These are phyloP conservation scores for Aldabrachelys gigantea DNA, from an alignment of 2,113 vertebrate genomes.

Conservation along the genomic window DNA sequence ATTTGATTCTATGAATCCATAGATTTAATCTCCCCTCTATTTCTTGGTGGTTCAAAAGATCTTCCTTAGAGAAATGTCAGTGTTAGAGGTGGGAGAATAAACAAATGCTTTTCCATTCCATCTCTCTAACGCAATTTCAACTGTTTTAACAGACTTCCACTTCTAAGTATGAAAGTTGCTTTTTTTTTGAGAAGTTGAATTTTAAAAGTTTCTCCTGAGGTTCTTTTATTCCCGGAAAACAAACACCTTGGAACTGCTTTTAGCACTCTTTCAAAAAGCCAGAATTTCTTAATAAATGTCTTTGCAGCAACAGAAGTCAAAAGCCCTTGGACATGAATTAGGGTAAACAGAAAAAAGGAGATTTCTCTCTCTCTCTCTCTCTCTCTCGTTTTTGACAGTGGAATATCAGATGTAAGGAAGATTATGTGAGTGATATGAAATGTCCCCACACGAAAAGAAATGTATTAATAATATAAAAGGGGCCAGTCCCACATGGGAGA, in stretches of 20 bases:
- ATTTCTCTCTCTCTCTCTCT: background rate
- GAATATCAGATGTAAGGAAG: constrained; percentile 26
- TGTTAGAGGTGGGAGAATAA: background rate
- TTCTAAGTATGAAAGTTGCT: background rate
- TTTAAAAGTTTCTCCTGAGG: background rate
- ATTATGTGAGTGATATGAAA: constrained; percentile 16
- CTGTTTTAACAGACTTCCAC: rapidly evolving
- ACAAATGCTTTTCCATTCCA: background rate
- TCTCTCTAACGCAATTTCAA: background rate
- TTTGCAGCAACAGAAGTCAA: background rate
- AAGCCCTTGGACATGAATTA: background rate
- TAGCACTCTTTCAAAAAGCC: background rate
- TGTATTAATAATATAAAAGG: constrained; percentile 18
- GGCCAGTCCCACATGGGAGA: constrained; percentile 24
- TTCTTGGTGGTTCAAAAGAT: background rate
- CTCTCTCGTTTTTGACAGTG: background rate
- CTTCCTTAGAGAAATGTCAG: background rate
- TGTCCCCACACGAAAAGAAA: constrained; percentile 7
- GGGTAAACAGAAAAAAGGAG: background rate
- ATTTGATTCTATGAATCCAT: rapidly evolving
- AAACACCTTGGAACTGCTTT: background rate
- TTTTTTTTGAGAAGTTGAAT: background rate
- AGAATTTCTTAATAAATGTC: background rate
- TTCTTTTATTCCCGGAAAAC: background rate
- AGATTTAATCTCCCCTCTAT: background rate